A percentile compares a stretch with the other conserved stretches of the same genome.
Conservation (phyloP, 2,888 invertebrate species). For the Oeneis ivallda region DNA sequence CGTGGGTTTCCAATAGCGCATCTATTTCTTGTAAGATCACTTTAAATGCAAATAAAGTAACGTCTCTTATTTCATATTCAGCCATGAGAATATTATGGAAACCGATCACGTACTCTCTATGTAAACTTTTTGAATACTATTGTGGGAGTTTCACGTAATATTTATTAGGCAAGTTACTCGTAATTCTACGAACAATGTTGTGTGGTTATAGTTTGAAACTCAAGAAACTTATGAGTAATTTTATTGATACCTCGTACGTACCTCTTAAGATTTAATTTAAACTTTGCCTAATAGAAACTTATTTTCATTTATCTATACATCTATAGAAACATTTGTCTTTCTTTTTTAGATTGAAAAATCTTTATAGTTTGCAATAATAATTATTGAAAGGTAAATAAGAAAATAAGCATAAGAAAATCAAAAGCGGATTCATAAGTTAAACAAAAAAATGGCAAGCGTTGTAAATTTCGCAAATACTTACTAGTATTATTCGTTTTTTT, state of each 20-base stretch:
- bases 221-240: background rate
- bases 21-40: conserved; percentile 58
- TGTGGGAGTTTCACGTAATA: conserved; percentile 21
- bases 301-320: background rate
- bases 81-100: conserved; percentile 33
- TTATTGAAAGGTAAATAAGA: too few relatives aligned
- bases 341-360: too few relatives aligned
- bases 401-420: too few relatives aligned
- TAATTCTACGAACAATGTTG: conserved; percentile 15
- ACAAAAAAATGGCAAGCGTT: too few relatives aligned
- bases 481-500: too few relatives aligned
- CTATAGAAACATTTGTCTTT: too few relatives aligned
- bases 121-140: conserved; percentile 25
- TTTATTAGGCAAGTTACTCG: conserved; percentile 18
- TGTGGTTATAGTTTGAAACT: conserved; percentile 9
- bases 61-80: conserved; percentile 42
- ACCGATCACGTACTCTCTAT: conserved; percentile 23
- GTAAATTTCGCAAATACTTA: too few relatives aligned
- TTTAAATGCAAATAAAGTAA: conserved; percentile 60
- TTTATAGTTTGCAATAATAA: too few relatives aligned
- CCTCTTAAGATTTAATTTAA: background rate
- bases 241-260: background rate
- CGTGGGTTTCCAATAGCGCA: conserved; percentile 59
- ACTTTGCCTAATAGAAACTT: background rate
- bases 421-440: too few relatives aligned